Evolutionary conservation across 2,888 invertebrate species (phyloP), one percentile per base, ranked within the genome.

Genomic region (Noctuana brunneofusca): DNA sequence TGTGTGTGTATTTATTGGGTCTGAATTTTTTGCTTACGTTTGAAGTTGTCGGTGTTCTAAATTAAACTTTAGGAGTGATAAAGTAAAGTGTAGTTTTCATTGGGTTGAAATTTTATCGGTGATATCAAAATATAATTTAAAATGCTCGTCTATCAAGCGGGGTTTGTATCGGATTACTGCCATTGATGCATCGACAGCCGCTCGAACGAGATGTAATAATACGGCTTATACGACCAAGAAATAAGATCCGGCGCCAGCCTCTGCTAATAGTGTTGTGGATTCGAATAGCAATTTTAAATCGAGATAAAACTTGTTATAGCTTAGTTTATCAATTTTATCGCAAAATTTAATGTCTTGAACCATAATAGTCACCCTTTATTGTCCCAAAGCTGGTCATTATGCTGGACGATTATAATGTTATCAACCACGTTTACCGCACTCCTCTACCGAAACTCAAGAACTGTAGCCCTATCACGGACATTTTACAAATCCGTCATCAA

Each of bases 221-320:
- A 74, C 41, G 18, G 9, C n/a, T n/a, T n/a, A 18, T 18, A 41
- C 69, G 71, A 66, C 63, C 67, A 52, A 74, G 83, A 76, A 81
- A 85, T 69, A 74, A 66, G 78, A 84, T 70, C 72, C 65, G 81
- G 80, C 83, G 81, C 78, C 80, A 69, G 67, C 58, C 65, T 65
- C 30, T 55, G 57, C 18, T 12, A 24, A 49, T 58, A 58, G 50
- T 58, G 58, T 27, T 50, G 58, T 50, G 49, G 20, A 35, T n/a
- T n/a, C n/a, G n/a, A n/a, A n/a, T n/a, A n/a, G n/a, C n/a, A n/a
- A n/a, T n/a, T n/a, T n/a, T n/a, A n/a, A n/a, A n/a, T n/a, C n/a
- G n/a, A n/a, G n/a, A n/a, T n/a, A n/a, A n/a, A n/a, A n/a, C n/a
- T n/a, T n/a, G n/a, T n/a, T n/a, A n/a, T n/a, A n/a, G n/a, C n/a